Evolutionary conservation across 2,797 vertebrate genomes (phyloP).

Genomic region (Periparus ater): DNA sequence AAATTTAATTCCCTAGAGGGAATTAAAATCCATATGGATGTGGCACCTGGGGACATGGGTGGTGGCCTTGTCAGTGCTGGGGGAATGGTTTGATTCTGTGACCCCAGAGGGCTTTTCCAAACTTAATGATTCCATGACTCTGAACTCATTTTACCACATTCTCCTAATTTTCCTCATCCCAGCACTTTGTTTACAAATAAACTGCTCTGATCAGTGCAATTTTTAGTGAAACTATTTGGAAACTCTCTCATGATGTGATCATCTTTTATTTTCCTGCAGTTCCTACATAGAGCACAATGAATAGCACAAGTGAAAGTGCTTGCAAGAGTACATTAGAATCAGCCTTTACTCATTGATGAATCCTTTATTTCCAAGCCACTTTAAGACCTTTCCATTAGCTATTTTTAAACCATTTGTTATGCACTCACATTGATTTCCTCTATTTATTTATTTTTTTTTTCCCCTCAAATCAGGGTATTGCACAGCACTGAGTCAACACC

Average conservation of each 20-base stretch:
- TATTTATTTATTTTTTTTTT: not conserved
- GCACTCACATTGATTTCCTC: not conserved
- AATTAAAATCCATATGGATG: not conserved
- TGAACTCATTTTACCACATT: not conserved
- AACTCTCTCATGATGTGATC: not conserved
- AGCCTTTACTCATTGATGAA: constrained; percentile 26
- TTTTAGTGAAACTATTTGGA: not conserved
- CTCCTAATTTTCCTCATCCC: not conserved
- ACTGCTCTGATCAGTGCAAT: not conserved
- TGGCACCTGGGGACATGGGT: not conserved
- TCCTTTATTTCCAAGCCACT: not conserved
- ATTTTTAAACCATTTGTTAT: constrained; percentile 23
- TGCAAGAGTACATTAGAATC: not conserved
- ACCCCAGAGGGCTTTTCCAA: not conserved
- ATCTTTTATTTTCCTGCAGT: not conserved
- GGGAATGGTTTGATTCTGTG: not conserved
- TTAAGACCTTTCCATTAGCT: not conserved
- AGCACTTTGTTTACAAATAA: not conserved
- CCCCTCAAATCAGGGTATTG: not conserved
- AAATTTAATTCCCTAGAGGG: not conserved
- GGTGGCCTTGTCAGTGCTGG: not conserved
- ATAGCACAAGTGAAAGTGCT: not conserved
- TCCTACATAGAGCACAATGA: not conserved
- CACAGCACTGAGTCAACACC: not conserved
- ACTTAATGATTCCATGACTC: not conserved